Base-by-base conservation (phyloP, 2,888 invertebrate species). In the Brassicogethes aeneus region DNA sequence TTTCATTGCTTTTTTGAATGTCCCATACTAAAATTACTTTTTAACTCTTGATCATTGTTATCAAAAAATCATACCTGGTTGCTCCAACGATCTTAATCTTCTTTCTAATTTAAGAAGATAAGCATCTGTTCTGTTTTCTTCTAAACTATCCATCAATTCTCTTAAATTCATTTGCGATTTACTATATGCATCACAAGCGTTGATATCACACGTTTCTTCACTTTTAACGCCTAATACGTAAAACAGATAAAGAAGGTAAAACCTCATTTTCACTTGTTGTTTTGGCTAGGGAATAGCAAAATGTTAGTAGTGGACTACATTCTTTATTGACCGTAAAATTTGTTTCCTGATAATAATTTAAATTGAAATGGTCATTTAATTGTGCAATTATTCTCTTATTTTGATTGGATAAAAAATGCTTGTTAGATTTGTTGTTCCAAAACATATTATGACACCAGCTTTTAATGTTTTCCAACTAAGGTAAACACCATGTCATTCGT, bases 51-150 rank as follows among this genome's bases (percentile, higher is more conserved):
- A 23, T 7, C 10, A 23, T 23, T 23, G 5, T 23, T 23, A 23
- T 23, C 5, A 23, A 23, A 23, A 7, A 23, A 23, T 48, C 59
- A 61, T 62, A 82, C 84, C 75, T 53, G 83, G 73, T 61, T 83
- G 82, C 64, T 84, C 84, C 42, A 84, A 73, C 3, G 82, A 79
- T 43, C 80, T 67, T 15, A 84, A 62, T 43, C 82, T 65, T 32
- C 81, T 70, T 47, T 83, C 83, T 35, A 83, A 61, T 49, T 74
- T 73, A 34, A 72, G 61, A 64, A 77, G 69, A 42, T 72, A 70
- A 39, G 42, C 42, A 40, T 51, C 50, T 15, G 45, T 51, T 16
- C 46, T 42, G 38, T 72, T 72, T 8, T 60, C 57, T 16, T 57
- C 57, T 36, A 57, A 49, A 39, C 48, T 55, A 39, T 60, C 59